These are phyloP conservation scores for Lepus timidus DNA, from an alignment of 2,113 vertebrate species.

Conservation along the genomic window DNA sequence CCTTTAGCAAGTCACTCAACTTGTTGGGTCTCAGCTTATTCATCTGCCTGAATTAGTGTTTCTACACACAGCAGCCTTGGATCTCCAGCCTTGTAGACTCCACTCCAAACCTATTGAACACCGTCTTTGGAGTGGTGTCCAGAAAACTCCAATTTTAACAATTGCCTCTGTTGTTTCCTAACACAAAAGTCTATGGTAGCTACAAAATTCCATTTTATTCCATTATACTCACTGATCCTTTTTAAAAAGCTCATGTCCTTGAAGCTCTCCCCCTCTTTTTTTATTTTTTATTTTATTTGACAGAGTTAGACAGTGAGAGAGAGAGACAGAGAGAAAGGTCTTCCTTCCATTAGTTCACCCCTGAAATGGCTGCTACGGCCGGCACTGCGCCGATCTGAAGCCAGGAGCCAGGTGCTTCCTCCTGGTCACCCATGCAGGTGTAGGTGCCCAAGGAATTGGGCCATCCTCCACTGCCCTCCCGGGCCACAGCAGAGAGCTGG, in stretches of 20 bases:
- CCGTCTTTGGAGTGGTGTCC: background rate
- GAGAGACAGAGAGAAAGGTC: no score
- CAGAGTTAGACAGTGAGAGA: no score
- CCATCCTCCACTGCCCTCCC: no score
- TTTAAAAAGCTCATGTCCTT: background rate
- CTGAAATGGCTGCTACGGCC: no score
- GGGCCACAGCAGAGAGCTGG: no score
- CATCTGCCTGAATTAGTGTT: conserved; percentile 16
- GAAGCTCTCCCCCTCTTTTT: background rate
- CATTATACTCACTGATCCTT: background rate
- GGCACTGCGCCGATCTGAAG: no score
- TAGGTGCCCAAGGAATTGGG: no score
- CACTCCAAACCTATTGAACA: background rate
- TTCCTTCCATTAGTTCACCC: no score
- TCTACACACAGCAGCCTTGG: background rate
- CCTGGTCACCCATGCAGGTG: no score
- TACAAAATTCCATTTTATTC: conserved; percentile 45
- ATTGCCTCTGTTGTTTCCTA: background rate
- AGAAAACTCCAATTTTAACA: background rate
- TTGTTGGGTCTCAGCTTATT: background rate
- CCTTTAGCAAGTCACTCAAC: background rate
- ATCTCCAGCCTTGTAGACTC: background rate
- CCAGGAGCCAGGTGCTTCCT: no score
- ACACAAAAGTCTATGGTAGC: background rate
- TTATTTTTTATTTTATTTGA: background rate